Evolutionary conservation across 2,113 vertebrate species (phyloP).

Genomic region (Nyctibius bracteatus): DNA sequence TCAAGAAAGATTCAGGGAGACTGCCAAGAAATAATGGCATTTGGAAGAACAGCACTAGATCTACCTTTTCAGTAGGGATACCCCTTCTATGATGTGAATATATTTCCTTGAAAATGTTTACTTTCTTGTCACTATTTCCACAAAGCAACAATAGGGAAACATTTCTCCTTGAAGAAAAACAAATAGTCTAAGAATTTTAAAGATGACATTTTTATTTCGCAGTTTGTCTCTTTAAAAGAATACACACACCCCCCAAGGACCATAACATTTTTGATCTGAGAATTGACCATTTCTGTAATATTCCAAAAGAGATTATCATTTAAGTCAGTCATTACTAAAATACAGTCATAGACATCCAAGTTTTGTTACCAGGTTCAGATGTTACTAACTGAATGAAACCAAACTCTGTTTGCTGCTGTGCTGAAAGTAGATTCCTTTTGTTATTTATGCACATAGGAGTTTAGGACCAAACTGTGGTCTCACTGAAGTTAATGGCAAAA

Average conservation of each 20-base stretch:
- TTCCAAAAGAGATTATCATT: background rate
- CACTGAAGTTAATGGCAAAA: conserved; percentile 30
- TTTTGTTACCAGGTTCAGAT: background rate
- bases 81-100: background rate
- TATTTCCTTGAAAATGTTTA: background rate
- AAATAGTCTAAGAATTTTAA: background rate
- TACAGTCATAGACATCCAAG: background rate
- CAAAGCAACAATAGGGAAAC: background rate
- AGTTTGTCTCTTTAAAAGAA: background rate
- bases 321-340: background rate
- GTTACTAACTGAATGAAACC: background rate
- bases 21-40: background rate
- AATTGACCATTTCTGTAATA: background rate
- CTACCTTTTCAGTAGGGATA: background rate
- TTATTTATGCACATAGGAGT: background rate
- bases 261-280: background rate
- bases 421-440: background rate
- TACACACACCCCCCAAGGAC: background rate
- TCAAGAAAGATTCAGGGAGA: background rate
- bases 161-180: background rate
- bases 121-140: background rate
- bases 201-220: background rate
- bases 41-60: background rate
- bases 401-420: background rate
- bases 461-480: background rate